Evolutionary conservation across 2,888 invertebrate species (phyloP), one percentile per base, ranked within the genome.

Genomic region (Aleiodes testaceus): DNA sequence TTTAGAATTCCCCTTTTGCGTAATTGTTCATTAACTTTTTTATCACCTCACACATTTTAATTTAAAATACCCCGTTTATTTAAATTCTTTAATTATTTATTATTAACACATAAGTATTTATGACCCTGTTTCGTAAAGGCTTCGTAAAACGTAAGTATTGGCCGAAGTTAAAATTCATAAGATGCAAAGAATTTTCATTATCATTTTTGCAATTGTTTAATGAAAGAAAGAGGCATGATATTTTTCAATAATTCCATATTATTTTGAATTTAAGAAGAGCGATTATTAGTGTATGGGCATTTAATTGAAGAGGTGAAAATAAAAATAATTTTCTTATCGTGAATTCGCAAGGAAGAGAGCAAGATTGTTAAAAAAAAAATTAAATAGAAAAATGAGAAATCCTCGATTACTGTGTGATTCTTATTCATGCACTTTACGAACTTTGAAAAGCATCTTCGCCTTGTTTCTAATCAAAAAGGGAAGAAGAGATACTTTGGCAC

Each of bases 41-140:
- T 66, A 66, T 59, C 14, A 18, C 42, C 66, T 68, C 42, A 68
- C 63, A 36, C 55, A 69, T 66, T 75, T 69, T 74, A 72, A 70
- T 66, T 59, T 12, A 59, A 59, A 36, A 59, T 59, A 59, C 59
- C 59, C 59, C 36, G 59, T 59, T 76, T 73, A 76, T 76, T 77
- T 79, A 78, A 77, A 81, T 81, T 82, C 80, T 82, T 83, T 81
- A 80, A 82, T 81, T 84, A 85, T 80, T 59, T 80, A 79, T 80
- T 81, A 82, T 82, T 80, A 61, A 84, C 79, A 81, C 81, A 81
- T 84, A 83, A 83, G 80, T 84, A 81, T 84, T 81, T 82, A 82
- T 81, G 82, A 85, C 85, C 85, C 85, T 85, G 85, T 85, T 85
- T 83, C 80, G 79, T 84, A 80, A 85, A 85, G 85, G 85, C 85